phyloP scores from a whole-genome alignment of 2,888 invertebrate species.

The Chymomyza procnemis region DNA sequence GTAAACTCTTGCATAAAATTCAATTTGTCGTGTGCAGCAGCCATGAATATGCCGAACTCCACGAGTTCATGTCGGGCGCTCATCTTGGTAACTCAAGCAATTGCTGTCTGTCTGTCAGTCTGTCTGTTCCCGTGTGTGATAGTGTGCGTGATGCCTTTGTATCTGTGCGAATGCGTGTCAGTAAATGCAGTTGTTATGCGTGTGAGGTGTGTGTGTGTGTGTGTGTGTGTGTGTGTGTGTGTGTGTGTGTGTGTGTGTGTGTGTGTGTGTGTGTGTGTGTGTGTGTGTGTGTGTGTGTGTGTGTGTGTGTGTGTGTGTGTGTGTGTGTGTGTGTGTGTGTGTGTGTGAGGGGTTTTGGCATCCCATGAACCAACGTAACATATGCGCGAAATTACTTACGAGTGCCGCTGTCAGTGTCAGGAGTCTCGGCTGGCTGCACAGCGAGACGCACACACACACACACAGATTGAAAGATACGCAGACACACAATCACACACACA shows the following conservation, averaged over 20 bases:
- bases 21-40: slow-evolving; percentile 73
- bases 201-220: slow-evolving; percentile 30
- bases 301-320: slow-evolving; percentile 18
- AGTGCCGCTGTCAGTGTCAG: slow-evolving; percentile 49
- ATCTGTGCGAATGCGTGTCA: slow-evolving; percentile 17
- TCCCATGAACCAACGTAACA: slow-evolving; percentile 53
- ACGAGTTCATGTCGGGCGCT: slow-evolving; percentile 43
- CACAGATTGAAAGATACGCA: slow-evolving; percentile 9
- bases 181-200: slow-evolving; percentile 39
- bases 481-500: not conserved
- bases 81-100: slow-evolving; percentile 12
- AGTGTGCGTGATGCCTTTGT: slow-evolving; percentile 30
- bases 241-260: too few species aligned
- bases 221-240: slow-evolving; percentile 2
- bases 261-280: slow-evolving; percentile 2
- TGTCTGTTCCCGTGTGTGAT: too few species aligned
- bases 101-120: not conserved
- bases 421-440: slow-evolving; percentile 2
- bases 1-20: slow-evolving; percentile 68
- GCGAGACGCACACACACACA: not conserved
- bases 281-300: slow-evolving; percentile 30
- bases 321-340: slow-evolving; percentile 36
- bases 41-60: slow-evolving; percentile 70
- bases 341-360: slow-evolving; percentile 6
- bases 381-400: slow-evolving; percentile 73